Evolutionary conservation across 2,888 invertebrate species (phyloP), one percentile per base, ranked within the genome.

Genomic region (Eupithecia exiguata): DNA sequence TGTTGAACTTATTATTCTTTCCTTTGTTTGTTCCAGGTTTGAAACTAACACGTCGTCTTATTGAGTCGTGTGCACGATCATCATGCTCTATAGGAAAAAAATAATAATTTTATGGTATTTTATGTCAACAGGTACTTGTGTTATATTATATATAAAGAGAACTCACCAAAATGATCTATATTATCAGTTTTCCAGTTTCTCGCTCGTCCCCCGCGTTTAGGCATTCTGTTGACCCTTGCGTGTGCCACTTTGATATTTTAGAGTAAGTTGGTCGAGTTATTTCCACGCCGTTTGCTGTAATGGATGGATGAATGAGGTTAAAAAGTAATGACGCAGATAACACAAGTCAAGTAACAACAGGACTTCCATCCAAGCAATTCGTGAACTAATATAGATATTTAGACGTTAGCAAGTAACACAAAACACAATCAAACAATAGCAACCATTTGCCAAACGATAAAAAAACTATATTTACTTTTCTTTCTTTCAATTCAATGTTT

Each of bases 21-120:
- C 92, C 91, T 81, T 94, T 93, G 72, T 91, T 90, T 5, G 91
- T 89, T 16, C 91, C 92, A 67, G 94, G 89, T 82, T 96, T 96
- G 82, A 96, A 95, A 81, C 94, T 95, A 74, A 96, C 95, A 75
- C 95, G 89, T 68, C 95, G 88, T 18, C 89, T 92, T 73, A 88
- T 93, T 58, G 82, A 89, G 7, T 66, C 43, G 88, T 38, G 87
- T n/a, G 79, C 69, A 25, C 95, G 91, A 77, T 95, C 94, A 86
- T 95, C 95, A 78, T 95, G 95, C 86, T 95, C 95, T 95, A 80
- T 69, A 86, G 87, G 46, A n/a, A 80, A 62, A 16, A 18, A 14
- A 4, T 6, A 35, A 18, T 58, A n/a, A n/a, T 77, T 14, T 62
- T 65, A 58, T 25, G 35, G n/a, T 16, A 3, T 69, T 38, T 35